Conservation (phyloP, 2,113 vertebrate species). For the Prionailurus bengalensis region DNA sequence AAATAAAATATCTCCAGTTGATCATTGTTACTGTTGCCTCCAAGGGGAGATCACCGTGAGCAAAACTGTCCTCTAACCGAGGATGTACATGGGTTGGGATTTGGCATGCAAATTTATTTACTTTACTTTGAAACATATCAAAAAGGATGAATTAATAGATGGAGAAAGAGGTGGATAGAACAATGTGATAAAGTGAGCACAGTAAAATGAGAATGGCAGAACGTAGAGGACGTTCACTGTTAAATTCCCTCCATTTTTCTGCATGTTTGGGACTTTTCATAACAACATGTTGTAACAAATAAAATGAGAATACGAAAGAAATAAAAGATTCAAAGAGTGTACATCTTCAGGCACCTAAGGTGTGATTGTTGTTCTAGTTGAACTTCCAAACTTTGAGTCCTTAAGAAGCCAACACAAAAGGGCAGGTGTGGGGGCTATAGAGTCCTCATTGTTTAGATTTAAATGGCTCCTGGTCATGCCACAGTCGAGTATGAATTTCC, state of each 20-base stretch:
- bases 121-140: background rate
- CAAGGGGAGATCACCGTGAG: background rate
- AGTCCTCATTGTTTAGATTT: fast-evolving
- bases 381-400: background rate
- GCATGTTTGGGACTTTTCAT: background rate
- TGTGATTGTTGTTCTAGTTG: background rate
- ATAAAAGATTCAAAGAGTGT: background rate
- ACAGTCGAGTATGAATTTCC: background rate
- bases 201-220: background rate
- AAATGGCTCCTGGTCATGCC: background rate
- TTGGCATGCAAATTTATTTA: background rate
- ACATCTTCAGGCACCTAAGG: background rate
- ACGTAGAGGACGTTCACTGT: background rate
- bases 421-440: fast-evolving
- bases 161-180: background rate
- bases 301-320: background rate
- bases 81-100: background rate
- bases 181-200: background rate
- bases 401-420: background rate
- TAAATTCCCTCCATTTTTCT: background rate
- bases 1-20: background rate
- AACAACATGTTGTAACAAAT: background rate
- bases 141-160: background rate
- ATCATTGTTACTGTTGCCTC: background rate
- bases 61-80: background rate